Evolutionary conservation across 2,113 vertebrate species (phyloP), one percentile per base, ranked within the genome.

Genomic region (Genyomyrus donnyi): DNA sequence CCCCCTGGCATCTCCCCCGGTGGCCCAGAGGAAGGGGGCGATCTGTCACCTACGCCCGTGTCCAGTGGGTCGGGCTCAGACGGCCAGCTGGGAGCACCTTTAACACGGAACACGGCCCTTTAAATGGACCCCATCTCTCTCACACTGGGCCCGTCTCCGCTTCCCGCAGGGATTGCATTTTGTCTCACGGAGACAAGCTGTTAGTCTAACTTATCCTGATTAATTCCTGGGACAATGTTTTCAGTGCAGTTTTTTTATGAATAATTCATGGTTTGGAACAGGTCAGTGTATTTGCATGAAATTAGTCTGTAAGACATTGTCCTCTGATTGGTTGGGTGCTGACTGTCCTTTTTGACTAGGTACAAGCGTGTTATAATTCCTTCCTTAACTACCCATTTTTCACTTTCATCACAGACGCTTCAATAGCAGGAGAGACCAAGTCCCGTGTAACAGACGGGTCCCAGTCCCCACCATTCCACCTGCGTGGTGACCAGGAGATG

Each of bases 401-500:
- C 45, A 52, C 89, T 56, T 0, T 94, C 88, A 92, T 92, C 21
- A 58, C 94, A 96, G 96, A 97, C 94, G 95, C 95, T 92, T 95
- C 94, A 7, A 92, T 94, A 91, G 94, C 93, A 86, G 95, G 95
- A 93, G 95, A 96, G 92, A 95, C 92, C 91, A 97, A 97, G 91
- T 93, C 95, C 39, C 95, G 95, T 90, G 94, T 90, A 84, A 94
- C 96, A 90, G 97, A 98, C 89, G 87, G 93, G 87, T 93, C 95
- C 87, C 96, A 96, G 86, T 94, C 96, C 90, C 96, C 96, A 91
- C 95, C 96, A 87, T 97, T 96, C 91, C 96, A 96, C 90, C 93
- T 96, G 92, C 95, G 95, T 93, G 93, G 96, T 91, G 96, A 97
- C 80, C 95, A 96, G 91, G 96, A 96, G 13, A 97, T 97, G 93